Conservation (phyloP, 2,797 vertebrate species). For the Botia almorhae region DNA sequence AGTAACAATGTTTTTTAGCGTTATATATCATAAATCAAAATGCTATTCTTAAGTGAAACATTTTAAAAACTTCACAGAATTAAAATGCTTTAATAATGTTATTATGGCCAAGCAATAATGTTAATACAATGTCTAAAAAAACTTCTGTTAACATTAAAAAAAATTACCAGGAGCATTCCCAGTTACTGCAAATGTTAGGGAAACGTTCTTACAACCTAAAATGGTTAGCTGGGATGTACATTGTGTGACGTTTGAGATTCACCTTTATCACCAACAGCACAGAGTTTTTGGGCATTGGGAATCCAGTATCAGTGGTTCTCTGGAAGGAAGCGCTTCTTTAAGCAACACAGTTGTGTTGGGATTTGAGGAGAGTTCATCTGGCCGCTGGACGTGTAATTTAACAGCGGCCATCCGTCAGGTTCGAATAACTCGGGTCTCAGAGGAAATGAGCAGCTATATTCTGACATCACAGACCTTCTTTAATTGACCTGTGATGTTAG, state of each 20-base stretch:
- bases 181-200: too few relatives aligned
- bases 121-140: too few relatives aligned
- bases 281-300: not conserved
- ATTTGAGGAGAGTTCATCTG: not conserved
- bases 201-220: too few relatives aligned
- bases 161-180: too few relatives aligned
- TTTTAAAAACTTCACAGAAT: too few relatives aligned
- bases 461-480: not conserved
- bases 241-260: not conserved
- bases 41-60: too few relatives aligned
- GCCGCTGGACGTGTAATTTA: not conserved
- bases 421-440: not conserved
- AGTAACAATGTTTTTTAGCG: too few relatives aligned
- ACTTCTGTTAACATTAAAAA: too few relatives aligned
- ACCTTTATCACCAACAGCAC: not conserved
- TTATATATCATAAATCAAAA: too few relatives aligned
- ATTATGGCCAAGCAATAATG: too few relatives aligned
- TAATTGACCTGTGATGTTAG: slow-evolving; percentile 10
- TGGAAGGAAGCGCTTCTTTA: not conserved
- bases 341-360: slow-evolving; percentile 13
- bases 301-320: slow-evolving; percentile 25
- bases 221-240: not conserved
- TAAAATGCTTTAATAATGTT: too few relatives aligned
- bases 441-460: not conserved
- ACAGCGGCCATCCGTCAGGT: not conserved